Percentiles rank a stretch among this genome's conserved stretches.
phyloP scores from a whole-genome alignment of 2,888 invertebrate species.

The Flexamia atlantica region DNA sequence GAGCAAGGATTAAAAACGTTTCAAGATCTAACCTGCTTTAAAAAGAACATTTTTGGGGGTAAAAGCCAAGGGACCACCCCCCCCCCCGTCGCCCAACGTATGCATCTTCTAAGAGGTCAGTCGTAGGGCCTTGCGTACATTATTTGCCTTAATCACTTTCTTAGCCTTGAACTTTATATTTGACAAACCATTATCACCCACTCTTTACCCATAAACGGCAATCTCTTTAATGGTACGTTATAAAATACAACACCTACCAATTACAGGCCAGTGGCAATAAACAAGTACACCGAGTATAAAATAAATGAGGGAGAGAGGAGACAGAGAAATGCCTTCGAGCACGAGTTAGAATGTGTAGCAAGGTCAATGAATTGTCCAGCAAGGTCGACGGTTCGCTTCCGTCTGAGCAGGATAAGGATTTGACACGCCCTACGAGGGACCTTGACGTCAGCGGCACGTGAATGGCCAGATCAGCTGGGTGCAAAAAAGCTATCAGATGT shows the following conservation, averaged over 20 bases:
- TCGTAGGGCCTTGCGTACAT: no score
- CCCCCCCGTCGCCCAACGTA: no score
- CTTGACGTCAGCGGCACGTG: constrained; percentile 38
- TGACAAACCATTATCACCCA: background rate
- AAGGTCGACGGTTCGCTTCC: constrained; percentile 39
- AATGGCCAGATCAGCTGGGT: constrained; percentile 2
- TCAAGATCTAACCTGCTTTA: no score
- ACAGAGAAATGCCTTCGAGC: constrained; percentile 19
- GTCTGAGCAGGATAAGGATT: constrained; percentile 36
- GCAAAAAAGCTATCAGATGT: constrained; percentile 16
- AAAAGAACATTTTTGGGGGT: no score
- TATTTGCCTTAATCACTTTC: no score
- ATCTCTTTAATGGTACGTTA: constrained; percentile 6
- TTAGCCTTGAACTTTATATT: background rate
- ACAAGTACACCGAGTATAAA: constrained; percentile 21
- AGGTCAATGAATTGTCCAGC: constrained; percentile 48
- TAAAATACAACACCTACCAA: background rate
- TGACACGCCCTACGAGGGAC: constrained; percentile 23
- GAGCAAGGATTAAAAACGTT: no score
- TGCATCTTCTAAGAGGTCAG: no score
- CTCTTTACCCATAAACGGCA: constrained; percentile 8
- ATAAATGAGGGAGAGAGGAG: background rate
- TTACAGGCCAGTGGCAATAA: constrained; percentile 16
- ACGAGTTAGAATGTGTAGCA: constrained; percentile 39
- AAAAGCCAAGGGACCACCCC: no score